Percentiles rank a stretch among this genome's conserved stretches.
Evolutionary conservation across 2,797 vertebrate genomes (phyloP).

Genomic region (Lepus townsendii): DNA sequence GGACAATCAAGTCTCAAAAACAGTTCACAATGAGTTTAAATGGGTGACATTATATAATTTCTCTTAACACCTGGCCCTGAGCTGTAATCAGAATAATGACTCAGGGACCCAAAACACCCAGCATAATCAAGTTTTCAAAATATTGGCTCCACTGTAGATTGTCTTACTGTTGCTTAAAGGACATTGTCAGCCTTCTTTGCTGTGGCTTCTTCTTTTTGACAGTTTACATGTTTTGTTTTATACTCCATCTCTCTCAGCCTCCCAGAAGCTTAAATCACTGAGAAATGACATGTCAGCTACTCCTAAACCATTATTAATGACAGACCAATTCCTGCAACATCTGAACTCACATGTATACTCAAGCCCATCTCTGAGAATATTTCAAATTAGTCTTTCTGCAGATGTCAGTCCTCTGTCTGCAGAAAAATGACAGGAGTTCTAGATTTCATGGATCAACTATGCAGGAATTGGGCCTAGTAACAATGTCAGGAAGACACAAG

Average conservation of each 20-base stretch:
- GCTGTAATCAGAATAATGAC: constrained; percentile 39
- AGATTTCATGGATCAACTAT: neutral
- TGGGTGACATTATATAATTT: neutral
- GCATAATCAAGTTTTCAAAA: constrained; percentile 27
- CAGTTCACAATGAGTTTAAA: neutral
- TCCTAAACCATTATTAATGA: constrained; percentile 83
- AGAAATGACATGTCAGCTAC: constrained; percentile 76
- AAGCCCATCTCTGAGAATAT: constrained; percentile 26
- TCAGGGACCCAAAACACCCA: constrained; percentile 52
- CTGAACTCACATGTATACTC: constrained; percentile 27
- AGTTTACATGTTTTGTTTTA: constrained; percentile 74
- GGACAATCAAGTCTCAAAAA: neutral
- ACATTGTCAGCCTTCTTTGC: neutral
- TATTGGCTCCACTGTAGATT: neutral
- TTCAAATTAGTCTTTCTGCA: constrained; percentile 28
- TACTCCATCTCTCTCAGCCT: constrained; percentile 72
- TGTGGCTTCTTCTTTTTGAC: constrained; percentile 65
- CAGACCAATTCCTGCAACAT: constrained; percentile 73
- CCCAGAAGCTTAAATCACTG: constrained; percentile 67
- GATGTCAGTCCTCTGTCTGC: neutral
- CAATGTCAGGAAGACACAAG: neutral
- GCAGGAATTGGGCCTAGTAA: neutral
- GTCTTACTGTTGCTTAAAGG: constrained; percentile 59
- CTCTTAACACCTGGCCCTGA: neutral
- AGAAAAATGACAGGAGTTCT: constrained; percentile 38